Base-by-base conservation (phyloP, 2,888 invertebrate species). In the Volucella inanis region DNA sequence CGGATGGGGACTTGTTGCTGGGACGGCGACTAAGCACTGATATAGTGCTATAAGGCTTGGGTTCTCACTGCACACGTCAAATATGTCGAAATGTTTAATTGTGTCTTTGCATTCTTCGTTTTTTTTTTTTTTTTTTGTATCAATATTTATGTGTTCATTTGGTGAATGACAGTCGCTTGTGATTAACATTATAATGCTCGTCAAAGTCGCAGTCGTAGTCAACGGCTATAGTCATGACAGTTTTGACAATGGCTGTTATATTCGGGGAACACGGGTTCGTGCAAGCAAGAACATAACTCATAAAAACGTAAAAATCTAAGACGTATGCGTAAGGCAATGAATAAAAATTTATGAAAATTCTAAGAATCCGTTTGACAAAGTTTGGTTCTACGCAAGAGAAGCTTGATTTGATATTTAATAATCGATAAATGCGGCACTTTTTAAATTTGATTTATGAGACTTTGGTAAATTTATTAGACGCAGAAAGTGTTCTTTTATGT, bases 181-280 rank as follows among this genome's bases (percentile, higher is more conserved):
- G 70, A 84, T 84, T 84, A 84, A 75, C 80, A 84, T 80, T 70
- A 84, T 84, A 84, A 84, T 84, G 70, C 65, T 61, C 75, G 65
- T 71, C 67, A 43, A 45, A 57, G 59, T 54, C 14, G 62, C 57
- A 45, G 68, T 71, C 67, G 49, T 52, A 57, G 59, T 59, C 38
- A 59, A 57, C 45, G 68, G 45, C 64, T 72, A 78, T 75, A 74
- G 70, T 79, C 74, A 79, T 83, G 83, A 79, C 74, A 79, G 62
- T 77, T 78, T 79, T 65, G 77, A 71, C 71, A 82, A 49, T 64
- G 55, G 45, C 61, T 55, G 12, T 65, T 49, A 50, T 65, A 59
- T 72, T 82, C 47, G 59, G 18, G 43, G 67, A 57, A 67, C 55
- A 70, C 15, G 38, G 54, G 50, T 50, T 68, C 52, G 50, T 76